phyloP scores from a whole-genome alignment of 2,797 vertebrate species.

The Lerista edwardsae region DNA sequence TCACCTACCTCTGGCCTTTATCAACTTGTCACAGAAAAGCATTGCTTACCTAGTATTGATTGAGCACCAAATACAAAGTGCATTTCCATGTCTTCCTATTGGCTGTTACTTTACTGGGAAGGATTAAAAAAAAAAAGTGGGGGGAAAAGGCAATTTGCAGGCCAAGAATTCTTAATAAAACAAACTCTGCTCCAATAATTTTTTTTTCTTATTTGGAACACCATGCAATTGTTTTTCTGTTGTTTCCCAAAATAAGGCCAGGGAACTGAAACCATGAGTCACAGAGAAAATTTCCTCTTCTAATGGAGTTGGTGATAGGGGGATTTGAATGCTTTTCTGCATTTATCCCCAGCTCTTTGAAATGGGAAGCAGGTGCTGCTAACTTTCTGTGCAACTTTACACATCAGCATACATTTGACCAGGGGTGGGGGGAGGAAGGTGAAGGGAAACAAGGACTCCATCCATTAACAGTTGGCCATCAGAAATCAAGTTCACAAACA shows the following conservation, averaged over 20 bases:
- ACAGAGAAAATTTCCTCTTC: not conserved
- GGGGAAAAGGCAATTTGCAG: not conserved
- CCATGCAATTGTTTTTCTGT: rapidly evolving
- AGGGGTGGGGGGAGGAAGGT: not conserved
- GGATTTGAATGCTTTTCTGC: not conserved
- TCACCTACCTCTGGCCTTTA: slow-evolving; percentile 13
- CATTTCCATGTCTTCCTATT: slow-evolving; percentile 37
- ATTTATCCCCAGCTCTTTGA: not conserved
- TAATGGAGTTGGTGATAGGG: not conserved
- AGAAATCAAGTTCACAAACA: slow-evolving; percentile 63
- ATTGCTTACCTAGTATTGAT: slow-evolving; percentile 7
- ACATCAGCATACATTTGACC: slow-evolving; percentile 42
- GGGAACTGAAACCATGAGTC: rapidly evolving
- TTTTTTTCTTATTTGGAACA: slow-evolving; percentile 2
- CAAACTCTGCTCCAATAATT: rapidly evolving
- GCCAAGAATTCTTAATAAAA: not conserved
- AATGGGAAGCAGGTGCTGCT: slow-evolving; percentile 64
- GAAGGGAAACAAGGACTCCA: slow-evolving; percentile 25
- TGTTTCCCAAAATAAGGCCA: rapidly evolving
- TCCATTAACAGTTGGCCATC: slow-evolving; percentile 68
- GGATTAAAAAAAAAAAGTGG: slow-evolving; percentile 24
- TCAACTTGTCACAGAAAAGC: not conserved
- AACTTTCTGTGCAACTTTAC: slow-evolving; percentile 26
- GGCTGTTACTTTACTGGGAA: slow-evolving; percentile 33
- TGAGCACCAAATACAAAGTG: not conserved